Evolutionary conservation across 2,113 vertebrate genomes (phyloP).

Genomic region (Pao palembangensis): DNA sequence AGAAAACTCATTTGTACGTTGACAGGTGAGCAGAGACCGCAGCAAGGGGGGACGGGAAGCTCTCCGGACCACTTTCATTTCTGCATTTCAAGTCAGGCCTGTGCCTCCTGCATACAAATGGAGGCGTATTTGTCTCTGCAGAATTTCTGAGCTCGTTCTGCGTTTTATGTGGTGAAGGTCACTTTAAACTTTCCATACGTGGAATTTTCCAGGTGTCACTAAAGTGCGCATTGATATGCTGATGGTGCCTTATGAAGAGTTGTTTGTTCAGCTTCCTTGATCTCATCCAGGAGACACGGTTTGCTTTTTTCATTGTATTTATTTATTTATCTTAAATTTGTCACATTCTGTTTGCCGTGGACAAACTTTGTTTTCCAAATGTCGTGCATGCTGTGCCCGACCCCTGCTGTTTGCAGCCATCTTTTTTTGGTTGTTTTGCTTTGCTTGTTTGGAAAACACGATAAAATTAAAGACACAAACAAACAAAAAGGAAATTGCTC

Average conservation of each 20-base stretch:
- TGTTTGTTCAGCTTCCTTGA: not conserved
- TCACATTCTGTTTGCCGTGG: slow-evolving; percentile 19
- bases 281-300: slow-evolving; percentile 13
- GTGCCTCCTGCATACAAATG: slow-evolving; percentile 17
- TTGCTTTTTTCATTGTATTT: slow-evolving; percentile 5
- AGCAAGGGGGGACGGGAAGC: slow-evolving; percentile 10
- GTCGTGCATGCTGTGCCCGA: slow-evolving; percentile 6
- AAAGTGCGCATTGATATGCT: slow-evolving; percentile 16
- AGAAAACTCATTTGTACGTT: slow-evolving; percentile 12
- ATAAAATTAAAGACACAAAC: slow-evolving; percentile 13
- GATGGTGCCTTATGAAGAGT: not conserved
- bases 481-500: not conserved
- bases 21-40: slow-evolving; percentile 20
- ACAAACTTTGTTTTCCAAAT: slow-evolving; percentile 12
- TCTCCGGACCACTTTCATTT: slow-evolving; percentile 28
- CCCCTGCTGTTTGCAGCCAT: slow-evolving; percentile 1
- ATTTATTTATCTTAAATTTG: not conserved
- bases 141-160: slow-evolving; percentile 2
- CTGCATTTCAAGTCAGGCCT: slow-evolving; percentile 26
- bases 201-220: slow-evolving; percentile 3
- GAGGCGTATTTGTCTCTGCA: slow-evolving; percentile 9
- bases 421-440: slow-evolving; percentile 7
- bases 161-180: slow-evolving; percentile 17
- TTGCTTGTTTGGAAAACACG: not conserved
- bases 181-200: slow-evolving; percentile 7